phyloP scores from a whole-genome alignment of 2,888 invertebrate species.

The Cantharis flavilabris region DNA sequence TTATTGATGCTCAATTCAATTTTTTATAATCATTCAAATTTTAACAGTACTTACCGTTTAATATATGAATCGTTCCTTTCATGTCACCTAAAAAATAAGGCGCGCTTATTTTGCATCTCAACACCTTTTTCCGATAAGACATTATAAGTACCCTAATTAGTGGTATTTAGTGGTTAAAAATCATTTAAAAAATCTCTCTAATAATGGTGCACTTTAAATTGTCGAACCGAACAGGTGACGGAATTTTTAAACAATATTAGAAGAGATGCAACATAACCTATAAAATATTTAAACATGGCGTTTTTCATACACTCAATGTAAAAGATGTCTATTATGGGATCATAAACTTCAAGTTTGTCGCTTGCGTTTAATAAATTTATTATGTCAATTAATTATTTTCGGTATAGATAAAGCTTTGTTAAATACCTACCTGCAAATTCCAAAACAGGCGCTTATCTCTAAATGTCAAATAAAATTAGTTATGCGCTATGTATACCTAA shows the following conservation, averaged over 20 bases:
- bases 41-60: not conserved
- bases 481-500: not conserved
- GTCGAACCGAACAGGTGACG: not conserved
- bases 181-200: not conserved
- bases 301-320: not conserved
- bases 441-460: not conserved
- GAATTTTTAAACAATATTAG: not conserved
- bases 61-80: not conserved
- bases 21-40: not conserved
- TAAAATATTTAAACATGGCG: no score
- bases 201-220: not conserved
- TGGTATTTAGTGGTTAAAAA: not conserved
- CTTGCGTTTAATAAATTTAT: not conserved
- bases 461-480: not conserved
- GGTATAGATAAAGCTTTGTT: not conserved
- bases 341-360: not conserved
- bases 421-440: not conserved
- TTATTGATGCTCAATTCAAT: constrained; percentile 1
- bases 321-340: not conserved
- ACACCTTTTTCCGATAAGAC: not conserved
- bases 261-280: not conserved
- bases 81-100: not conserved
- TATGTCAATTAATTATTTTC: not conserved
- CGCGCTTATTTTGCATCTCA: not conserved
- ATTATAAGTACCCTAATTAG: not conserved